Base-by-base conservation (phyloP, 2,797 vertebrate genomes). In the Gallinago nigripennis region DNA sequence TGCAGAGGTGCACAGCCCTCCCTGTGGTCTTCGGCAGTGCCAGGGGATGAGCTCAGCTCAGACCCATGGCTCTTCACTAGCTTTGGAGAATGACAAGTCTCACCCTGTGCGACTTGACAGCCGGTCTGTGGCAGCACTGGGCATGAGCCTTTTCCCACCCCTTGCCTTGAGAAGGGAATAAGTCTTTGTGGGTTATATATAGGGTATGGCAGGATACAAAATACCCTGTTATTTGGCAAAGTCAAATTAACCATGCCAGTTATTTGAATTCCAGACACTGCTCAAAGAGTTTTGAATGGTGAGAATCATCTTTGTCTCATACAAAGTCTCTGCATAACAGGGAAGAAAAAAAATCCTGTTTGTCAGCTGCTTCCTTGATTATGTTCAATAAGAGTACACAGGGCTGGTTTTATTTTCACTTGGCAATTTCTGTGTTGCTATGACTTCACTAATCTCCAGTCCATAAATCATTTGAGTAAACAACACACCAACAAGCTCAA, bases 401-500 rank as follows among this genome's bases (percentile, higher is more conserved):
- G 46, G 60, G 41, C 48, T 94, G 87, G 75, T 94, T 96, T 95
- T 96, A 90, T 95, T 97, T 97, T 93, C 94, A 72, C 61, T 89
- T 95, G 93, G 93, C 92, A 97, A 92, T 95, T 97, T 96, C 90
- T 89, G 72, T 83, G 92, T 94, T 94, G 76, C 95, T 92, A 85
- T 96, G 95, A 96, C 94, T 96, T 97, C 90, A 83, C 92, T 92
- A 95, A 96, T 97, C 96, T 97, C 90, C 78, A 94, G 77, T 90
- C 96, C 92, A 94, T 90, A 94, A 96, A 95, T 97, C 95, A 94
- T 95, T 97, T 97, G 93, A 97, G 86, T 93, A 96, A 97, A 97
- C 94, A 97, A 94, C 80, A 87, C 86, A 94, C 90, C 94, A 94
- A 80, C 88, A 92, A 95, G 57, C 92, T 93, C 86, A 96, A 94